A percentile compares a stretch with the other conserved stretches of the same genome.
phyloP scores from a whole-genome alignment of 2,797 vertebrate species.

The Eremophila alpestris region DNA sequence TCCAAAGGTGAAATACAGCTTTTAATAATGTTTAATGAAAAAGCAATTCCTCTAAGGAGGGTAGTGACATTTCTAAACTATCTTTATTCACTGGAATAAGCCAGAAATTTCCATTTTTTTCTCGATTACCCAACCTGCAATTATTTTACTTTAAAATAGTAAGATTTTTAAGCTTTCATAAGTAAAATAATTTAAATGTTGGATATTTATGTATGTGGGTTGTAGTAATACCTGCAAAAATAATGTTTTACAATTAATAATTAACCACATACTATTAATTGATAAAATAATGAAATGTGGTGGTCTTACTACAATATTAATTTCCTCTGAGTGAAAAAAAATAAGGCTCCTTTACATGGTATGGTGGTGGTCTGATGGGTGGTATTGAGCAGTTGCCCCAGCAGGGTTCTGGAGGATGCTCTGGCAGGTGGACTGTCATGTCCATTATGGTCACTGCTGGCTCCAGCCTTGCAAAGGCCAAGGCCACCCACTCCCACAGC shows the following conservation, averaged over 20 bases:
- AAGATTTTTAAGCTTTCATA: neutral
- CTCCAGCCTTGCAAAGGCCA: neutral
- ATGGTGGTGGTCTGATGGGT: neutral
- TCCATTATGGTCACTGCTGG: neutral
- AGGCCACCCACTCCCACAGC: neutral
- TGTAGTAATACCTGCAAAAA: neutral
- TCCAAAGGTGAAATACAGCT: neutral
- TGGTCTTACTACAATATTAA: neutral
- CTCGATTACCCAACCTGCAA: neutral
- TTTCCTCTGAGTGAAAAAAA: neutral
- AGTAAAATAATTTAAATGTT: neutral
- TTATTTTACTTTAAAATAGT: neutral
- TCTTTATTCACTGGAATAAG: neutral
- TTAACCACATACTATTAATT: neutral
- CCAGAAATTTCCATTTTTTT: neutral
- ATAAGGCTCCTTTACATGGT: neutral
- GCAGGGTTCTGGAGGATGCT: neutral
- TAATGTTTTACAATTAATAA: neutral
- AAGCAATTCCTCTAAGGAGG: neutral
- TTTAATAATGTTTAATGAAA: neutral
- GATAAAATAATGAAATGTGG: neutral
- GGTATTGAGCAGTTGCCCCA: neutral
- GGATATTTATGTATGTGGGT: neutral
- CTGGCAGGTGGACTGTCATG: neutral
- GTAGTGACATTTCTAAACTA: neutral